Percentiles rank a stretch among this genome's conserved stretches.
Conservation (phyloP, 2,888 invertebrate species). For the Hesperia comma region DNA sequence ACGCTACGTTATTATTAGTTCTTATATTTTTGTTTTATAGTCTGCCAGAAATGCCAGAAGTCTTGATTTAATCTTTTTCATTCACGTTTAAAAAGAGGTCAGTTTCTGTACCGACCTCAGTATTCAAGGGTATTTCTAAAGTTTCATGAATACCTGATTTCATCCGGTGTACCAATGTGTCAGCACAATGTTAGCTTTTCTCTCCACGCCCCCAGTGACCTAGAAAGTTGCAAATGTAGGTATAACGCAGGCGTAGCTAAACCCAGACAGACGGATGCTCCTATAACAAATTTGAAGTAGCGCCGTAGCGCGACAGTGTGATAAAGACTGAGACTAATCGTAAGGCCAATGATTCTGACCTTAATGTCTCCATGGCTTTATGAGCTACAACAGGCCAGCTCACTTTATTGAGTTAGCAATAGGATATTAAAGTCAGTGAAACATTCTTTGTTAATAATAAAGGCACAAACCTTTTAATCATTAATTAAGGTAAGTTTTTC, state of each 20-base stretch:
- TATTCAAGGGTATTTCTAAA: conserved; percentile 30
- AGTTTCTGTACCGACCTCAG: neutral
- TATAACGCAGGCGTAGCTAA: conserved; percentile 47
- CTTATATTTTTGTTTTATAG: neutral
- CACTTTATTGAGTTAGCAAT: conserved; percentile 1
- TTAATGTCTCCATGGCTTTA: conserved; percentile 23
- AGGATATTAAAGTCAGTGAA: neutral
- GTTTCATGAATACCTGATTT: conserved; percentile 36
- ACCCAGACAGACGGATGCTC: conserved; percentile 32
- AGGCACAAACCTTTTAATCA: too few species aligned
- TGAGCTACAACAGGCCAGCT: conserved; percentile 11
- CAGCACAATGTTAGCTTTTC: conserved; percentile 35
- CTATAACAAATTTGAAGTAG: conserved; percentile 21
- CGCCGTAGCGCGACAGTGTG: conserved; percentile 25
- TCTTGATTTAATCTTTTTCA: neutral
- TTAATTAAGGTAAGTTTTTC: too few species aligned
- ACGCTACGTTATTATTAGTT: neutral
- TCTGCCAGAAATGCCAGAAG: neutral
- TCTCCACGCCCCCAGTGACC: conserved; percentile 48
- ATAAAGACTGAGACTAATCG: conserved; percentile 30
- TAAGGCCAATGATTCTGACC: conserved; percentile 39
- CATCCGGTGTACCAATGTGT: conserved; percentile 16
- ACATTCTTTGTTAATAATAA: neutral
- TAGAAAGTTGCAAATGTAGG: conserved; percentile 48
- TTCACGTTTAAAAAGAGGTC: neutral